phyloP scores from a whole-genome alignment of 2,797 vertebrate genomes.

The Meriones psammophilus region DNA sequence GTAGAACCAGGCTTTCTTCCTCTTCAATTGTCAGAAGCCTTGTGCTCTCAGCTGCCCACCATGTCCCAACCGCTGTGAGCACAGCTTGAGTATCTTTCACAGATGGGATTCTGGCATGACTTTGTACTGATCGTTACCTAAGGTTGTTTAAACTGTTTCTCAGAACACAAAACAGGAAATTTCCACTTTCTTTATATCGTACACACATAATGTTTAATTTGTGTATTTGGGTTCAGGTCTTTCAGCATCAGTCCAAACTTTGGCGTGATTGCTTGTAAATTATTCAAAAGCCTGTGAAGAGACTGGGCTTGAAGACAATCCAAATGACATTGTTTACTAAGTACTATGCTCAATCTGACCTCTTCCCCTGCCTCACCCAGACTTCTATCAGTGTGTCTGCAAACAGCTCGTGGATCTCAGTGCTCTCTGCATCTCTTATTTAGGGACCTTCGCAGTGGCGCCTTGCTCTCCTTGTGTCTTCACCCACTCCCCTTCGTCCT shows the following conservation, averaged over 20 bases:
- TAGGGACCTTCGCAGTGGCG: background rate
- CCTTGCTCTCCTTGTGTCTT: too few species aligned
- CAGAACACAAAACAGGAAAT: background rate
- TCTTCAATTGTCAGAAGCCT: background rate
- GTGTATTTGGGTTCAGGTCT: slow-evolving; percentile 10
- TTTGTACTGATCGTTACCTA: background rate
- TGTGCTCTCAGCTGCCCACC: background rate
- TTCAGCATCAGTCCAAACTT: slow-evolving; percentile 41
- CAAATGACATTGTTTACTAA: background rate
- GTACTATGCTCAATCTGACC: background rate
- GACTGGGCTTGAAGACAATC: slow-evolving; percentile 36
- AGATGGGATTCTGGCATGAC: background rate
- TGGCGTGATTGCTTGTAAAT: background rate
- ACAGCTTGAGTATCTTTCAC: background rate
- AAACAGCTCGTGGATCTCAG: background rate
- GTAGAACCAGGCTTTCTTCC: background rate
- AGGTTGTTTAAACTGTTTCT: slow-evolving; percentile 13
- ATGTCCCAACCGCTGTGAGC: background rate
- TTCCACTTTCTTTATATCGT: background rate
- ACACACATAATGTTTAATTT: background rate
- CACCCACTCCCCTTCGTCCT: too few species aligned
- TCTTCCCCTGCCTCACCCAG: background rate
- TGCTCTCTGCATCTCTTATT: background rate
- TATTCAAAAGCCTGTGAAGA: background rate
- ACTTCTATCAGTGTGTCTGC: background rate